Evolutionary conservation across 2,113 vertebrate genomes (phyloP), one percentile per base, ranked within the genome.

Genomic region (Bagarius yarrelli): DNA sequence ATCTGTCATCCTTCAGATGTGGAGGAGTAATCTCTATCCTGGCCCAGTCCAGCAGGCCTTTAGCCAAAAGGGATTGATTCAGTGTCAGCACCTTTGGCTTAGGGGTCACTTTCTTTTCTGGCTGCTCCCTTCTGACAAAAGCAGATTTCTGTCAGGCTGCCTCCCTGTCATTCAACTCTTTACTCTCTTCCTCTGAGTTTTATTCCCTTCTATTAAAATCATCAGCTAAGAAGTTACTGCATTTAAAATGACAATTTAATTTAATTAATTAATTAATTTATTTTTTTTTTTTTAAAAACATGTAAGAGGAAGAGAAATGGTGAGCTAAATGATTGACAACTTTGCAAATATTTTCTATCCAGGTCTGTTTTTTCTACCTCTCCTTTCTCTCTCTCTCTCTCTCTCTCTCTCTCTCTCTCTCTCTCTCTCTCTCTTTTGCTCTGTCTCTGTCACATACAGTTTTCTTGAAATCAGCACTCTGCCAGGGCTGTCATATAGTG

Each of bases 61-160:
- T 91, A 93, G 91, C 95, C 95, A 95, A 96, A 97, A 96, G 95
- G 96, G 97, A 97, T 97, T 96, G 95, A 96, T 95, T 94, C 95
- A 91, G 94, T 97, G 96, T 98, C 95, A 94, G 89, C 95, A 96
- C 97, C 96, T 98, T 98, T 97, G 96, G 93, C 95, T 95, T 90
- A 0, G 44, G 87, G 95, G 95, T 98, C 96, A 96, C 86, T 92
- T 90, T 96, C 94, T 94, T 92, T 92, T 96, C 94, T 95, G 94
- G 93, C 93, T 95, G 93, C 91, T 91, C 93, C 81, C 81, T 87
- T 93, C 91, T 91, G 95, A 97, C 95, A 98, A 96, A 97, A 89
- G 87, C 90, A n/a, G 89, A 90, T 89, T 92, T 90, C 90, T 87
- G 90, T 91, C 89, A 89, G 88, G 91, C 91, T 89, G 89, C 89